Percentiles rank a stretch among this genome's conserved stretches.
Conservation (phyloP, 2,888 invertebrate genomes). For the Andrena minutula region DNA sequence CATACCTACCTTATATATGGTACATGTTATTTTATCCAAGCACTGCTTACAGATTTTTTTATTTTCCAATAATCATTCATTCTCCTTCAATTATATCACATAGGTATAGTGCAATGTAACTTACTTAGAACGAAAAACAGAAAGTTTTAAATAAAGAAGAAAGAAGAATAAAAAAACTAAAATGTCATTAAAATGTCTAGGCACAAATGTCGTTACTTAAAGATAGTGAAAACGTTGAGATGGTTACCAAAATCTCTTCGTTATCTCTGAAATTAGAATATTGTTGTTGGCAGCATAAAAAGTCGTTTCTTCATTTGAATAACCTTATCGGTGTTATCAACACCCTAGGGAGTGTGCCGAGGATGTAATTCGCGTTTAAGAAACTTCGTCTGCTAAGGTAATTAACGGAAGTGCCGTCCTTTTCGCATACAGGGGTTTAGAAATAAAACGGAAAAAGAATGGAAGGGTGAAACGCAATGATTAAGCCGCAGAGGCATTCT, state of each 20-base stretch:
- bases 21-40: too few species aligned
- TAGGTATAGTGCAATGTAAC: too few species aligned
- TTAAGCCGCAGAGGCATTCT: constrained; percentile 63
- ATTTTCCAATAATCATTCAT: too few species aligned
- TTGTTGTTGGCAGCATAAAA: constrained; percentile 27
- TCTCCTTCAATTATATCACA: too few species aligned
- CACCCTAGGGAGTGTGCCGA: constrained; percentile 56
- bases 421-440: constrained; percentile 26
- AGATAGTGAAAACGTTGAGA: too few species aligned
- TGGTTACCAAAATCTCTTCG: neutral
- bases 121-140: too few species aligned
- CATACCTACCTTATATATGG: too few species aligned
- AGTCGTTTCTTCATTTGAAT: constrained; percentile 19
- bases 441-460: constrained; percentile 56
- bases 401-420: constrained; percentile 72
- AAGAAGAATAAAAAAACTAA: too few species aligned
- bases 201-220: too few species aligned
- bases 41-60: too few species aligned
- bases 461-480: constrained; percentile 52
- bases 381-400: constrained; percentile 58
- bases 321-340: constrained; percentile 67
- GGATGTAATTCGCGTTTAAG: constrained; percentile 72
- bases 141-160: too few species aligned
- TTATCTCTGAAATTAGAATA: constrained; percentile 34
- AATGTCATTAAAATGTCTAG: too few species aligned